Percentiles rank a stretch among this genome's conserved stretches.
phyloP scores from a whole-genome alignment of 92 coral and sea anemone species.

The Virgularia gustaviana region DNA sequence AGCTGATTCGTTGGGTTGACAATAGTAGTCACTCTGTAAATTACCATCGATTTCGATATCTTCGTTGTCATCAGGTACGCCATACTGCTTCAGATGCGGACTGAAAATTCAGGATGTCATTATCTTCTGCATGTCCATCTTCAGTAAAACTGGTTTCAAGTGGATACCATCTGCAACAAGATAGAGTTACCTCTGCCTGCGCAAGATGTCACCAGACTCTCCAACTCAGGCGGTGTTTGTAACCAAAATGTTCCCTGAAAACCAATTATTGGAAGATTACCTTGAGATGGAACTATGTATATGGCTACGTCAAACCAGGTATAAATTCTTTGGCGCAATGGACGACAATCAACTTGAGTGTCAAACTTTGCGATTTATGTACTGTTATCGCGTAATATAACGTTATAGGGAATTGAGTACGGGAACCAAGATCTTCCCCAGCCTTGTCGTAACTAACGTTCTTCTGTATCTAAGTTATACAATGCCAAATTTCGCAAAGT shows the following conservation, averaged over 20 bases:
- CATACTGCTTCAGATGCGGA: background rate
- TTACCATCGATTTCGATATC: background rate
- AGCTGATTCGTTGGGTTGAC: background rate
- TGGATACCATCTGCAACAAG: background rate
- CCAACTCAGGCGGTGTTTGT: slow-evolving; percentile 1
- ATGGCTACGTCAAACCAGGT: background rate
- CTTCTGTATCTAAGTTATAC: background rate
- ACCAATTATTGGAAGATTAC: background rate
- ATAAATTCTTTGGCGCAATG: background rate
- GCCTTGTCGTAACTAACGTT: background rate
- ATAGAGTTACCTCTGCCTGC: background rate
- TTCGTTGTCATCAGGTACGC: background rate
- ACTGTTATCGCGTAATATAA: background rate
- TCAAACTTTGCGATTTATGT: too few species aligned
- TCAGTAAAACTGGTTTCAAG: background rate
- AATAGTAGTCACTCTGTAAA: background rate
- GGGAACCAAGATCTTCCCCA: background rate
- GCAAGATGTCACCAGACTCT: background rate
- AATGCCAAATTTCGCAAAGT: slow-evolving; percentile 22
- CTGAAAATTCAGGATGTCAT: background rate
- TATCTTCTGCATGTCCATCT: too few species aligned
- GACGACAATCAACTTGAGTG: background rate
- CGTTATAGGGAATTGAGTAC: background rate
- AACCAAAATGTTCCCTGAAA: background rate
- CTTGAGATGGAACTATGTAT: too few species aligned